Base-by-base conservation (phyloP, 1,140 invertebrate genomes). In the Drosophila melanogaster region DNA sequence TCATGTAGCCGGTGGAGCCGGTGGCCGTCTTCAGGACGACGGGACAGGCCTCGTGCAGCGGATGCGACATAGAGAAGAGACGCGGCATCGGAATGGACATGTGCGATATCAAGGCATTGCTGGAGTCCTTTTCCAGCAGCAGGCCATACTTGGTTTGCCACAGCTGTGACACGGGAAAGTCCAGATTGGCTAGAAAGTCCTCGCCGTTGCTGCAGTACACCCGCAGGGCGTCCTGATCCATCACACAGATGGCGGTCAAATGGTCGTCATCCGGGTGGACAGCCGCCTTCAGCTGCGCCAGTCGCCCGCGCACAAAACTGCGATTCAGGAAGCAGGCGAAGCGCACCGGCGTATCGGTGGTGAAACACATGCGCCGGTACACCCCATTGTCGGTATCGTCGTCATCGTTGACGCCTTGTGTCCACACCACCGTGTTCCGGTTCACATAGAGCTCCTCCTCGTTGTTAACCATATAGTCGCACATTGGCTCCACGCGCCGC, bases 361-460 rank as follows among this genome's bases (percentile, higher is more conserved):
- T 98, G 86, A 97, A 98, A 47, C 95, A 95, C 72, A 94, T 94
- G 35, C 95, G 94, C 64, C 95, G 87, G 3, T 93, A 78, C 2
- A 93, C 76, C 24, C 92, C 74, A 30, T 79, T 72, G 6, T 86
- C 73, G 12, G 78, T 78, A 3, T 65, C 83, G 43, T 87, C 84
- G 15, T 66, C 84, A 54, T 87, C 84, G 14, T 69, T 61, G 10
- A 89, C 51, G 6, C 92, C 92, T 60, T 83, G 72, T 3, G 94
- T 95, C 95, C 97, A 97, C 22, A 98, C 94, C 17, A 96, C 97
- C 19, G 96, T 96, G 86, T 96, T 95, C 6, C 96, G 97, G 74
- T 95, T 96, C 11, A 97, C 95, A 93, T 98, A 99, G 14, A 99
- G 93, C 92, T 99, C 98, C 93, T 98, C 97, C 93, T 98, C 97